Evolutionary conservation across 92 coral and sea anemone species (phyloP).

Genomic region (Palythoa caribaeorum): DNA sequence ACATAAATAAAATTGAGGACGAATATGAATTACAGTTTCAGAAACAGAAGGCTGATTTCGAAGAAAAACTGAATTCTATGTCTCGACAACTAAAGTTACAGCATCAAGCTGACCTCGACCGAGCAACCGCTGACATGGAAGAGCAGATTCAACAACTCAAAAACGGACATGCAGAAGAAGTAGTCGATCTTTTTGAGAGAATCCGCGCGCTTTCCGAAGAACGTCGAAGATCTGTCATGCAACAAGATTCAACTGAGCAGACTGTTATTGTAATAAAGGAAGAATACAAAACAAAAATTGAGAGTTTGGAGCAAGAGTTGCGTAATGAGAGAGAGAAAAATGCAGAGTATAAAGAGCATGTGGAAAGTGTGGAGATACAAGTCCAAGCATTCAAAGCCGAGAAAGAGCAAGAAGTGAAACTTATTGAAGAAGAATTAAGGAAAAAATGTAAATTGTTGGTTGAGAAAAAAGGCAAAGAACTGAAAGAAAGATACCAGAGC

Average conservation of each 20-base stretch:
- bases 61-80: slow-evolving; percentile 84
- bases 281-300: slow-evolving; percentile 80
- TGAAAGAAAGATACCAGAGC: slow-evolving; percentile 90
- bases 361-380: slow-evolving; percentile 86
- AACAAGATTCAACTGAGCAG: slow-evolving; percentile 88
- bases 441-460: slow-evolving; percentile 81
- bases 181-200: slow-evolving; percentile 81
- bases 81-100: slow-evolving; percentile 89
- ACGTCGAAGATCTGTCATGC: slow-evolving; percentile 86
- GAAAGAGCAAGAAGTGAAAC: slow-evolving; percentile 82
- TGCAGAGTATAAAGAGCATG: slow-evolving; percentile 73
- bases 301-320: slow-evolving; percentile 81
- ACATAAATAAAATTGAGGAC: slow-evolving; percentile 77
- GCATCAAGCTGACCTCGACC: slow-evolving; percentile 89
- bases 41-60: slow-evolving; percentile 85
- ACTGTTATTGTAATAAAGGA: slow-evolving; percentile 89
- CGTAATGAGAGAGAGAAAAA: slow-evolving; percentile 80
- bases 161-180: slow-evolving; percentile 81
- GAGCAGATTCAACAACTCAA: slow-evolving; percentile 93
- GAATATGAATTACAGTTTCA: slow-evolving; percentile 90
- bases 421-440: slow-evolving; percentile 85
- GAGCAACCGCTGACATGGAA: slow-evolving; percentile 94
- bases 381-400: slow-evolving; percentile 85
- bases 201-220: slow-evolving; percentile 87
- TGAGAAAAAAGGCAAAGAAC: slow-evolving; percentile 85